Percentiles rank a stretch among this genome's conserved stretches.
Conservation (phyloP, 1,140 invertebrate genomes). For the Pseudoatta argentina region DNA sequence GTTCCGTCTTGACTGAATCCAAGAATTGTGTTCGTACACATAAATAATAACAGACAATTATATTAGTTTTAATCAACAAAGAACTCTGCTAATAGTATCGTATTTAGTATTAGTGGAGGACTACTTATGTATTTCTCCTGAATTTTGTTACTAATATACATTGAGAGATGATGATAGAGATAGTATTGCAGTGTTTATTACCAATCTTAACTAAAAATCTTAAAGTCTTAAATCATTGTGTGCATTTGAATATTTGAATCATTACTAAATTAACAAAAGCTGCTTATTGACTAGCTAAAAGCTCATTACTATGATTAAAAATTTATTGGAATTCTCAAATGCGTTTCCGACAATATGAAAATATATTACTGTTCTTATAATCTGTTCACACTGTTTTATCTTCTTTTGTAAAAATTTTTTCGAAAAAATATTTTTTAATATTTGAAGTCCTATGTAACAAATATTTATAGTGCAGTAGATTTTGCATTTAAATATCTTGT, state of each 20-base stretch:
- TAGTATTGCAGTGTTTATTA: conserved; percentile 1
- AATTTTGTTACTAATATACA: conserved; percentile 39
- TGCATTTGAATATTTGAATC: not conserved
- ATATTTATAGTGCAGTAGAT: conserved; percentile 30
- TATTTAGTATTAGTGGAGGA: conserved; percentile 1
- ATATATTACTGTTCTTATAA: not conserved
- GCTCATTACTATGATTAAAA: not conserved
- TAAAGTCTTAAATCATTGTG: conserved; percentile 5
- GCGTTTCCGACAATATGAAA: not conserved
- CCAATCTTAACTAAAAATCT: too few species aligned
- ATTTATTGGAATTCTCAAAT: conserved; percentile 6
- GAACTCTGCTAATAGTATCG: conserved; percentile 8
- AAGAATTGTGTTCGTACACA: conserved; percentile 5
- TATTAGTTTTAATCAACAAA: conserved; percentile 33
- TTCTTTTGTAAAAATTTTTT: conserved; percentile 11
- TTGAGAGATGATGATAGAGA: conserved; percentile 10
- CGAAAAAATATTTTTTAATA: conserved; percentile 23
- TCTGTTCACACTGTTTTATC: not conserved
- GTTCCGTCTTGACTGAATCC: not conserved
- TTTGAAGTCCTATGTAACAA: not conserved
- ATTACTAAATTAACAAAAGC: conserved; percentile 11
- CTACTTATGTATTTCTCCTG: conserved; percentile 25
- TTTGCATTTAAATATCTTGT: conserved; percentile 47
- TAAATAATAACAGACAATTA: conserved; percentile 34
- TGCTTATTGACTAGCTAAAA: not conserved